phyloP scores from a whole-genome alignment of 2,888 invertebrate genomes.

The Molorchus minor region DNA sequence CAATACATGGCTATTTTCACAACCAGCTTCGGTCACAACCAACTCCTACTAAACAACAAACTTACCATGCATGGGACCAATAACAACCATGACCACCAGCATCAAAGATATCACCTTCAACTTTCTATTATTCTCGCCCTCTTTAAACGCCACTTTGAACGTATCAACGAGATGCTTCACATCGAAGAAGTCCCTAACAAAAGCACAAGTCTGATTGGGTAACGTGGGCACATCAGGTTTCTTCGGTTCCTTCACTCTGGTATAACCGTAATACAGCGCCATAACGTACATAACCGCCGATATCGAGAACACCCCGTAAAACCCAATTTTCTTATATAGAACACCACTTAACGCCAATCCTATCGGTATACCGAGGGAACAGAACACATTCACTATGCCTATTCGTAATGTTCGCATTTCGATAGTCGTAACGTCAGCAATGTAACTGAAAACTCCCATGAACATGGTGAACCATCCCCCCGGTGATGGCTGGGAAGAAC shows the following conservation, averaged over 20 bases:
- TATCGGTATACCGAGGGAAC: slow-evolving; percentile 87
- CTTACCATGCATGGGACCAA: slow-evolving; percentile 86
- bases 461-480: slow-evolving; percentile 89
- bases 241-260: slow-evolving; percentile 76
- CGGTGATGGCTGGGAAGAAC: slow-evolving; percentile 82
- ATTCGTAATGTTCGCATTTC: slow-evolving; percentile 86
- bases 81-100: slow-evolving; percentile 83
- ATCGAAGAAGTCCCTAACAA: slow-evolving; percentile 78
- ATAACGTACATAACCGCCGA: slow-evolving; percentile 79
- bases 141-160: slow-evolving; percentile 80
- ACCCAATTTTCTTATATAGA: slow-evolving; percentile 77
- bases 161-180: slow-evolving; percentile 80
- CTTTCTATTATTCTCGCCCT: slow-evolving; percentile 77
- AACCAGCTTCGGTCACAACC: too few species aligned
- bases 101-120: slow-evolving; percentile 80
- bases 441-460: slow-evolving; percentile 90
- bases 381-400: slow-evolving; percentile 88
- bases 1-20: too few species aligned
- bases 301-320: slow-evolving; percentile 83
- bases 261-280: slow-evolving; percentile 78
- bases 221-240: slow-evolving; percentile 65
- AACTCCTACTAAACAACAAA: slow-evolving; percentile 25
- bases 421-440: slow-evolving; percentile 85
- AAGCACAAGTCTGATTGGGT: slow-evolving; percentile 65
- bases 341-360: slow-evolving; percentile 91